These are phyloP conservation scores for Agrochola lota DNA, from an alignment of 2,888 invertebrate genomes.

Conservation along the genomic window DNA sequence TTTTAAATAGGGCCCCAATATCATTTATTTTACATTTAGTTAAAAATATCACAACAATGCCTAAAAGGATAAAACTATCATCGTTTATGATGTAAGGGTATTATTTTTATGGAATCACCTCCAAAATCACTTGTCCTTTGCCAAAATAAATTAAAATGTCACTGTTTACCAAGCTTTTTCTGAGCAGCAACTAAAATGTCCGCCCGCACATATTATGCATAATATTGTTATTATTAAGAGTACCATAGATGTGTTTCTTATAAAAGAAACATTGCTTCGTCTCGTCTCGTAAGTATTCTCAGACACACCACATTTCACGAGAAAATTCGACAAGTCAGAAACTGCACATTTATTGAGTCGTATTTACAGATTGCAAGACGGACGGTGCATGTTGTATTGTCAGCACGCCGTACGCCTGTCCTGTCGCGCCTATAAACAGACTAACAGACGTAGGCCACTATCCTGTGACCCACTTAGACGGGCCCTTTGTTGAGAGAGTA, in stretches of 20 bases:
- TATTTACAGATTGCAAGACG: constrained; percentile 15
- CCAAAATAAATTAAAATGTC: neutral
- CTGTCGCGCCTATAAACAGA: constrained; percentile 29
- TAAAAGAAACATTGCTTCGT: neutral
- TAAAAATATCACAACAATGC: too few species aligned
- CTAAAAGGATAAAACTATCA: too few species aligned
- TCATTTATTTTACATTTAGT: too few species aligned
- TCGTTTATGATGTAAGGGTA: too few species aligned
- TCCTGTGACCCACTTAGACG: constrained; percentile 53
- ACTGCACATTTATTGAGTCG: constrained; percentile 2
- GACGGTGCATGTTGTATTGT: constrained; percentile 22
- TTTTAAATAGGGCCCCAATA: too few species aligned
- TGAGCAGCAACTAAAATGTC: neutral
- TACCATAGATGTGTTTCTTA: neutral
- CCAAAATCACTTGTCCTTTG: neutral
- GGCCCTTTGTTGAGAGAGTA: constrained; percentile 10
- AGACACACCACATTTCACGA: constrained; percentile 5
- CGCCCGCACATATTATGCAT: too few species aligned
- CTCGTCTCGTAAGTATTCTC: neutral
- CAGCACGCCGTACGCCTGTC: constrained; percentile 16
- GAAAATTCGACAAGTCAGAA: constrained; percentile 20
- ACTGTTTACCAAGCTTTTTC: neutral
- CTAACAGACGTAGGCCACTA: constrained; percentile 23
- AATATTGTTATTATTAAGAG: too few species aligned
- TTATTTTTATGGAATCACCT: too few species aligned